Conservation (phyloP, 1,140 invertebrate species). For the Calycopis cecrops region DNA sequence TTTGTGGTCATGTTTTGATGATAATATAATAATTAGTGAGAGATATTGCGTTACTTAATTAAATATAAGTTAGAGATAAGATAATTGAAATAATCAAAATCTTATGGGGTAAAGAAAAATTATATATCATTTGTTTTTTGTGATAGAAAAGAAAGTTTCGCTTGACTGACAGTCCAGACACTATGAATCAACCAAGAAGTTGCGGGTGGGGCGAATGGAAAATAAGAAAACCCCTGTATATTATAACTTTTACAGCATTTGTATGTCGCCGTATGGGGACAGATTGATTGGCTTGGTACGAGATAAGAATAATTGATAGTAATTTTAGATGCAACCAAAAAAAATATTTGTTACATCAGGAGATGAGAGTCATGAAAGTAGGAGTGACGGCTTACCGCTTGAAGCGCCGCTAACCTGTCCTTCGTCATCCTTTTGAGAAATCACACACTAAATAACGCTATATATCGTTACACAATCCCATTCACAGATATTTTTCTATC, state of each 20-base stretch:
- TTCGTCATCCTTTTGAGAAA: slow-evolving; percentile 91
- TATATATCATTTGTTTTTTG: no score
- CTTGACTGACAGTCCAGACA: slow-evolving; percentile 45
- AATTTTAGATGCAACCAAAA: slow-evolving; percentile 56
- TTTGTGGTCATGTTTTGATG: no score
- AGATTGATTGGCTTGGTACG: background rate
- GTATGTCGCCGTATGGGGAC: background rate
- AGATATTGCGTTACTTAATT: no score
- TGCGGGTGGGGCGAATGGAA: slow-evolving; percentile 63
- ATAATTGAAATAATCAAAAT: no score
- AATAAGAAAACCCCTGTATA: slow-evolving; percentile 13
- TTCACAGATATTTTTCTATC: slow-evolving; percentile 83
- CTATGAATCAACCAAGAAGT: slow-evolving; percentile 42
- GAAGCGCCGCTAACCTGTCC: slow-evolving; percentile 97
- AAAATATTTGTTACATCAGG: slow-evolving; percentile 55
- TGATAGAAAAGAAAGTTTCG: slow-evolving; percentile 42
- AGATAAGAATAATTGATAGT: slow-evolving; percentile 5
- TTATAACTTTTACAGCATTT: background rate
- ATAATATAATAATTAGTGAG: no score
- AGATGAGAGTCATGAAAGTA: slow-evolving; percentile 35
- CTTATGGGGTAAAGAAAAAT: no score
- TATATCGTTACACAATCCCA: slow-evolving; percentile 83
- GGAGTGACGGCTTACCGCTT: slow-evolving; percentile 85
- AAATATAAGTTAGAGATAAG: no score
- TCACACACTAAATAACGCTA: slow-evolving; percentile 78